Percentiles rank a stretch among this genome's conserved stretches.
These are phyloP conservation scores for Syritta pipiens DNA, from an alignment of 2,888 invertebrate species.

Conservation along the genomic window DNA sequence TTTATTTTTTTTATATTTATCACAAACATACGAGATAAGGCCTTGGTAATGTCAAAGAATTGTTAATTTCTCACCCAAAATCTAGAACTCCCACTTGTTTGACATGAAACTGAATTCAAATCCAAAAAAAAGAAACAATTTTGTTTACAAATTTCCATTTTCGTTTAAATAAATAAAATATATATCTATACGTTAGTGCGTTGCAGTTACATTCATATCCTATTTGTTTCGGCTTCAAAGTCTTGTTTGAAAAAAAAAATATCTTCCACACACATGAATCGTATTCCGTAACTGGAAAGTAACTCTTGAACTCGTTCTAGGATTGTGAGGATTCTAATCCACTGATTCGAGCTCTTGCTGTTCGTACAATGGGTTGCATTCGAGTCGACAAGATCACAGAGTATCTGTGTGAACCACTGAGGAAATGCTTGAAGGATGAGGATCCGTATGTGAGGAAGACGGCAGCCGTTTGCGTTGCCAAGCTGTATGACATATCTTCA, in stretches of 20 bases:
- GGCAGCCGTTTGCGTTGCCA: constrained; percentile 99
- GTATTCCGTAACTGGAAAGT: background rate
- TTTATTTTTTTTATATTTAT: background rate
- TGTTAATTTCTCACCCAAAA: constrained; percentile 19
- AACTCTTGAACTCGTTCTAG: constrained; percentile 80
- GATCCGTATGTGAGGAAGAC: constrained; percentile 99
- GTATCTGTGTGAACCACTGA: constrained; percentile 97
- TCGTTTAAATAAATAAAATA: too few species aligned
- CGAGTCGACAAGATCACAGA: constrained; percentile 99
- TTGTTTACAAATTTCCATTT: constrained; percentile 24
- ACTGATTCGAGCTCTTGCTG: constrained; percentile 97
- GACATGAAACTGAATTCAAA: constrained; percentile 13
- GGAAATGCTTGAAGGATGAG: constrained; percentile 96
- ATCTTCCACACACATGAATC: background rate
- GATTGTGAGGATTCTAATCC: constrained; percentile 99
- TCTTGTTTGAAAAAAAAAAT: constrained; percentile 1
- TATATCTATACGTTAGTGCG: constrained; percentile 28
- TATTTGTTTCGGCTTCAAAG: constrained; percentile 57
- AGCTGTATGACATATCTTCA: constrained; percentile 96
- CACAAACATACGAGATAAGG: background rate
- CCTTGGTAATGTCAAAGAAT: background rate
- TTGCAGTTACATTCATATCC: constrained; percentile 41
- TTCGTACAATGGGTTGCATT: constrained; percentile 99
- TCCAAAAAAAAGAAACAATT: too few species aligned
- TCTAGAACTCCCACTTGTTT: constrained; percentile 10